These are phyloP conservation scores for Drosophila sproati DNA, from an alignment of 1,140 invertebrate genomes.

Conservation along the genomic window DNA sequence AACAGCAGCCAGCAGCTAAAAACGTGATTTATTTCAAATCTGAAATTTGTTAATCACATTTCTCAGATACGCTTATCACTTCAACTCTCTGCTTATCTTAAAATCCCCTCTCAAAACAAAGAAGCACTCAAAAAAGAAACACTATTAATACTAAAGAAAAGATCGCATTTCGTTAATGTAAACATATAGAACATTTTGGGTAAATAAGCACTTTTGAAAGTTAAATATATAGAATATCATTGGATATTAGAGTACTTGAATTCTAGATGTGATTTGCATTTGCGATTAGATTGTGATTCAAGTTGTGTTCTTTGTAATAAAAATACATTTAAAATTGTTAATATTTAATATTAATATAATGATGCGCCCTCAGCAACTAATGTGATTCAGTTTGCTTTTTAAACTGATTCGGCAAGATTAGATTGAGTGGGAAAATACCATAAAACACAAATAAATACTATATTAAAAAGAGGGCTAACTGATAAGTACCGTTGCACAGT, in stretches of 20 bases:
- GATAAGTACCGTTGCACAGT: slow-evolving; percentile 35
- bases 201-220: not conserved
- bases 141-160: not conserved
- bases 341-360: not conserved
- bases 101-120: not conserved
- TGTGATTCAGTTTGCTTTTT: slow-evolving; percentile 29
- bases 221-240: not conserved
- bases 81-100: slow-evolving; percentile 9
- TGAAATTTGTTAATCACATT: slow-evolving; percentile 41
- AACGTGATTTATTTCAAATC: slow-evolving; percentile 43
- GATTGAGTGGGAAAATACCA: slow-evolving; percentile 56
- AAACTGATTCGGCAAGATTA: slow-evolving; percentile 46
- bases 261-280: not conserved
- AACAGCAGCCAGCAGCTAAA: slow-evolving; percentile 8
- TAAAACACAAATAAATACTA: slow-evolving; percentile 28
- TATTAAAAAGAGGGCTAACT: slow-evolving; percentile 26
- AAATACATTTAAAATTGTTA: no score
- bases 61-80: slow-evolving; percentile 40
- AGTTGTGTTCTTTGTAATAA: no score
- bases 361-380: not conserved
- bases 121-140: not conserved
- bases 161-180: not conserved
- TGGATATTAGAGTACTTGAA: not conserved
- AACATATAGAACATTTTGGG: not conserved
- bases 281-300: no score